Percentiles rank a stretch among this genome's conserved stretches.
These are phyloP conservation scores for Synanceia verrucosa DNA, from an alignment of 2,797 vertebrate genomes.

Conservation along the genomic window DNA sequence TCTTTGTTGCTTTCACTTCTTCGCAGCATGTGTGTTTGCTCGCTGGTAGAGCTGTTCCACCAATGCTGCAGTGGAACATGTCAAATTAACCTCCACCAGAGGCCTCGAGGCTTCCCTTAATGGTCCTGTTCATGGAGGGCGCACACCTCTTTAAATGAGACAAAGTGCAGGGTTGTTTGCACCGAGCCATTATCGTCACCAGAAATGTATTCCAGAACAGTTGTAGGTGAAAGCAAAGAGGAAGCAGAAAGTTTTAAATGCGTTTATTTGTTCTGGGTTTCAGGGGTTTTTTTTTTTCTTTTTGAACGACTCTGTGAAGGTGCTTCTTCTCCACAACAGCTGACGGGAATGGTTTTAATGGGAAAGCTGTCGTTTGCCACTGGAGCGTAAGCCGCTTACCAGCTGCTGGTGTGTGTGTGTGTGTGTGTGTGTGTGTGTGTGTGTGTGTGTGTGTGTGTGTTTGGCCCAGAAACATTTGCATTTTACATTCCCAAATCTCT, in stretches of 20 bases:
- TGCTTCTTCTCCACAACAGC: slow-evolving; percentile 37
- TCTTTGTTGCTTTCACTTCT: not conserved
- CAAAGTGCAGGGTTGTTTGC: slow-evolving; percentile 18
- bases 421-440: not conserved
- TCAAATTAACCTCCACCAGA: slow-evolving; percentile 1
- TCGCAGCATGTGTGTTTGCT: not conserved
- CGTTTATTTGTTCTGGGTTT: slow-evolving; percentile 20
- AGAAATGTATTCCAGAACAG: not conserved
- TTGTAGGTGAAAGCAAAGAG: slow-evolving; percentile 11
- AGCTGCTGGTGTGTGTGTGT: slow-evolving; percentile 43
- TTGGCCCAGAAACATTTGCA: slow-evolving; percentile 45
- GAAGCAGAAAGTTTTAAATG: slow-evolving; percentile 2
- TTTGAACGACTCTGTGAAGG: not conserved
- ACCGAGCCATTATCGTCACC: not conserved
- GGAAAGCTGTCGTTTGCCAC: slow-evolving; percentile 50
- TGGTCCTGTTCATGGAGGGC: slow-evolving; percentile 46
- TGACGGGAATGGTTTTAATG: slow-evolving; percentile 64
- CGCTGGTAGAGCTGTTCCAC: not conserved
- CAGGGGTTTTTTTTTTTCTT: no score
- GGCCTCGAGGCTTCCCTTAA: slow-evolving; percentile 38
- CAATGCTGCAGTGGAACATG: slow-evolving; percentile 7
- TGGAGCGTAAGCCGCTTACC: slow-evolving; percentile 68
- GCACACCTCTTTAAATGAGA: slow-evolving; percentile 27
- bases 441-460: slow-evolving; percentile 17
- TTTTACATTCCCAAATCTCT: slow-evolving; percentile 29